Evolutionary conservation across 2,113 vertebrate genomes (phyloP), one percentile per base, ranked within the genome.

Genomic region (Marmota flaviventris): DNA sequence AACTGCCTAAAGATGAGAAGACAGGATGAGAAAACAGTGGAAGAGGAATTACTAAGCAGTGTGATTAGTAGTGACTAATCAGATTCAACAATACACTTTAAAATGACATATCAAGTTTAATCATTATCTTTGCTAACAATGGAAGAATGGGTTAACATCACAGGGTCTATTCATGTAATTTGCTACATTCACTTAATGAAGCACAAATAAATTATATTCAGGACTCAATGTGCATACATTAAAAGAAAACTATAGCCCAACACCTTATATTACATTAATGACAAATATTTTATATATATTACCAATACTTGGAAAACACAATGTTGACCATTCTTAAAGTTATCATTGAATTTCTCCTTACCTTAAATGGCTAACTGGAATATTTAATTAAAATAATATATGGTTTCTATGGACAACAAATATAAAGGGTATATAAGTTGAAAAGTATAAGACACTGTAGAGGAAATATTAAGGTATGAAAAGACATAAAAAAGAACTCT

Each of bases 21-120:
- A 53, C 2, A 18, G 25, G 2, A 4, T 48, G 61, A 16, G 1
- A 32, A 63, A n/a, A 5, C 3, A 4, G 37, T 45, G n/a, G 16
- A 32, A 3, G n/a, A 48, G 39, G 14, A 10, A 42, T 1, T 45
- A 58, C 32, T 5, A 58, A 29, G 0, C 1, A 22, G 24, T 8
- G 34, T n/a, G 1, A 63, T 18, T 63, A 61, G 22, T 53, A 42
- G 9, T 29, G 86, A 27, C 14, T 8, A 70, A 70, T 65, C 42
- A 42, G 48, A 58, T 76, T 8, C 7, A 70, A 45, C 7, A 42
- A 13, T 69, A 13, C 1, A 27, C 37, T 93, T 42, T 3, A 86
- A 93, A 78, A 58, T 56, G 56, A 75, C 42, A 45, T 37, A 51
- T 10, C 48, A 78, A 39, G 5, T 10, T 16, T 37, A 85, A 37